phyloP scores from a whole-genome alignment of 2,113 vertebrate species.

The Gambusia affinis region DNA sequence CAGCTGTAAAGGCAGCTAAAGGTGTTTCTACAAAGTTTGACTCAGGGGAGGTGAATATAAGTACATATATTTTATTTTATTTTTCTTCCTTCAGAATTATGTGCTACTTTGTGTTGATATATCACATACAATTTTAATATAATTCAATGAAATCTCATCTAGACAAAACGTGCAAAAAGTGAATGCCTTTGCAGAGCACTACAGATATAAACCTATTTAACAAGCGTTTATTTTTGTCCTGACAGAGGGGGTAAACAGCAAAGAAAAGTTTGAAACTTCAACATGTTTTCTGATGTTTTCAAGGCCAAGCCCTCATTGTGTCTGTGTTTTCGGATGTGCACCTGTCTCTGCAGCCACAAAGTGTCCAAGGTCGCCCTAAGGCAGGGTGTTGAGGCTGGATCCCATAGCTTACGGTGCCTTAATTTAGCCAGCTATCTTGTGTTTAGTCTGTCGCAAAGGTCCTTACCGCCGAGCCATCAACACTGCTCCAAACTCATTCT shows the following conservation, averaged over 20 bases:
- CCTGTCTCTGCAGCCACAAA: slow-evolving; percentile 41
- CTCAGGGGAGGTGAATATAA: too few relatives aligned
- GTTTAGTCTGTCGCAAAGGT: slow-evolving; percentile 78
- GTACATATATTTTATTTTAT: not conserved
- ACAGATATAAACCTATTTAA: not conserved
- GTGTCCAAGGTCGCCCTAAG: slow-evolving; percentile 56
- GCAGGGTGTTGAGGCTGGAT: slow-evolving; percentile 63
- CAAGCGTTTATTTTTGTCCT: not conserved
- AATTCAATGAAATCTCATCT: not conserved
- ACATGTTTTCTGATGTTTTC: slow-evolving; percentile 22
- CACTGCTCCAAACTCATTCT: slow-evolving; percentile 64
- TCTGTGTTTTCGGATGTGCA: slow-evolving; percentile 41
- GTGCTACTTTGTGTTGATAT: not conserved
- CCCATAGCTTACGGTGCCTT: slow-evolving; percentile 55
- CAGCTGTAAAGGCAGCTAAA: not conserved
- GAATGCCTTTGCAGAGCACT: not conserved
- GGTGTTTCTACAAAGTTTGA: not conserved
- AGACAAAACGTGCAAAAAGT: not conserved
- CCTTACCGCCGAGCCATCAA: slow-evolving; percentile 65
- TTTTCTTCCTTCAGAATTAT: not conserved
- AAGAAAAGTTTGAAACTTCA: slow-evolving; percentile 25
- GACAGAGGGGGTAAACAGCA: not conserved
- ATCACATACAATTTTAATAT: not conserved
- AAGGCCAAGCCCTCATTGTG: slow-evolving; percentile 1
- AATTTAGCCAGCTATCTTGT: slow-evolving; percentile 62